Evolutionary conservation across 1,140 invertebrate genomes (phyloP), one percentile per base, ranked within the genome.

Genomic region (Drosophila subpulchrella): DNA sequence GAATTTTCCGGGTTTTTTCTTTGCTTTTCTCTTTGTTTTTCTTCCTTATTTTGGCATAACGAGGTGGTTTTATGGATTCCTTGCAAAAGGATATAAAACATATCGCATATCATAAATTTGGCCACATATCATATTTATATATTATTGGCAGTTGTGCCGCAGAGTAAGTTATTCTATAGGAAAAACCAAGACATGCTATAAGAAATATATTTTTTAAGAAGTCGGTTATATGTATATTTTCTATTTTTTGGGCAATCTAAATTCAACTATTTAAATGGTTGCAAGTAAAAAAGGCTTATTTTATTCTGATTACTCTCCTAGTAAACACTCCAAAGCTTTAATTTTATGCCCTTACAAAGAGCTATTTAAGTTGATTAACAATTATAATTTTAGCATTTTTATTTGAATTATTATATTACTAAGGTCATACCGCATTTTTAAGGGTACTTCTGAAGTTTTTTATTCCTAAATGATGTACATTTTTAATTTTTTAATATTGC

Each of bases 1-100:
- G 20, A 38, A 32, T 42, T 42, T 5, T 17, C 41, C n/a, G 17
- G 7, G 0, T 2, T 17, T 42, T 60, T 38, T 55, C 10, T 54
- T 27, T 6, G 44, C n/a, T 32, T 32, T 32, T 32, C 30, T 38
- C 10, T 42, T 30, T 17, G 44, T 27, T 75, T 63, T 27, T 27
- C 27, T 27, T 27, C 27, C 27, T 48, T 47, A 46, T 62, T 67
- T 67, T 54, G 41, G 39, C 53, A 58, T 71, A 77, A 71, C 58
- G 66, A 77, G 75, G 53, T 20, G 57, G 54, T 55, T 78, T 78
- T 51, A 72, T 78, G 61, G 66, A 17, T 55, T 62, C 7, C 24
- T 36, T 32, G 24, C 55, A 10, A 50, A 41, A 42, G 57, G 65
- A 51, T 54, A 72, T 72, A 72, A 63, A 63, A 50, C 53, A 62